A percentile compares a stretch with the other conserved stretches of the same genome.
These are phyloP conservation scores for Petrocephalus microphthalmus DNA, from an alignment of 2,113 vertebrate species.

Conservation along the genomic window DNA sequence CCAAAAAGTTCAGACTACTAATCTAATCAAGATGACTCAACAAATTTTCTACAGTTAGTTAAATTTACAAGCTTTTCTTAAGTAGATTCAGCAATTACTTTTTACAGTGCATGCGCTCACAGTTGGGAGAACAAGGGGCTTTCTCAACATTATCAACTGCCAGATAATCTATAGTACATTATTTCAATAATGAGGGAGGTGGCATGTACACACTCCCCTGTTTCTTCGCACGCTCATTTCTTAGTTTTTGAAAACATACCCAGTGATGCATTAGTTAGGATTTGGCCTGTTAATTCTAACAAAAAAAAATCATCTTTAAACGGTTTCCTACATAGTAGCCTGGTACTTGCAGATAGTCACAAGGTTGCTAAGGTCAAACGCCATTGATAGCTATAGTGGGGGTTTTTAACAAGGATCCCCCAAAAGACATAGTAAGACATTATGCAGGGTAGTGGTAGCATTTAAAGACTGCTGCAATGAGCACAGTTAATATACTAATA, in stretches of 20 bases:
- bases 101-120: conserved; percentile 31
- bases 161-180: conserved; percentile 18
- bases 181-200: neutral
- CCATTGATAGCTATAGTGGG: neutral
- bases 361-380: neutral
- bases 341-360: neutral
- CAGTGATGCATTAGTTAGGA: neutral
- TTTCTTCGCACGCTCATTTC: neutral
- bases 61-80: no score
- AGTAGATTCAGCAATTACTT: no score
- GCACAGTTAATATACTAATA: neutral
- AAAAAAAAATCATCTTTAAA: neutral
- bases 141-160: conserved; percentile 2
- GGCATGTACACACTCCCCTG: neutral
- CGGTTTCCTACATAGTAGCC: neutral
- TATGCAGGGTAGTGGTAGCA: neutral
- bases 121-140: neutral
- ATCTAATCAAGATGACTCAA: no score
- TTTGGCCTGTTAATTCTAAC: neutral
- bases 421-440: neutral
- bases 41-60: no score
- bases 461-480: neutral
- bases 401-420: neutral
- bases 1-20: no score
- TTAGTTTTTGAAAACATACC: neutral